These are phyloP conservation scores for Thereuonema tuberculata DNA, from an alignment of 1,140 invertebrate species.

Conservation along the genomic window DNA sequence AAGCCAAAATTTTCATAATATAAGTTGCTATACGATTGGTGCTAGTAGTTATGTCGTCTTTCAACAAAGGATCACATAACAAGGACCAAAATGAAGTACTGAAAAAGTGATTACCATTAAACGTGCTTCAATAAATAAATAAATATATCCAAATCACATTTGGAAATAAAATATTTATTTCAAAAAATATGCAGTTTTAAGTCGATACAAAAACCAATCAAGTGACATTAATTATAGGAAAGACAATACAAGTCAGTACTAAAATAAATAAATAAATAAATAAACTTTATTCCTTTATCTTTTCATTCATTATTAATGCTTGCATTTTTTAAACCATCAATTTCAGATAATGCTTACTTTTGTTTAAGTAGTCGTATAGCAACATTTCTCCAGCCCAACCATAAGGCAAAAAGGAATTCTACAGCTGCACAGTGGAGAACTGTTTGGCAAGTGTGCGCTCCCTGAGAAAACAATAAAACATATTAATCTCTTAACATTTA, in stretches of 20 bases:
- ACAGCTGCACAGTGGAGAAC: neutral
- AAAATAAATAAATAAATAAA: too few species aligned
- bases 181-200: too few species aligned
- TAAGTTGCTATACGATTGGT: neutral
- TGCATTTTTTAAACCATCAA: too few species aligned
- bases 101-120: neutral
- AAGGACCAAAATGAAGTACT: neutral
- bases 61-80: slow-evolving; percentile 3
- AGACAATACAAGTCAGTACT: too few species aligned
- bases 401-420: slow-evolving; percentile 1
- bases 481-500: neutral
- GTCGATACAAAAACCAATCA: too few species aligned
- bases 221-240: too few species aligned
- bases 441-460: neutral
- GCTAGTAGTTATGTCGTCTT: neutral
- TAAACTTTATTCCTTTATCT: too few species aligned
- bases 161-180: too few species aligned
- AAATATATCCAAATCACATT: too few species aligned
- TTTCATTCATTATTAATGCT: too few species aligned
- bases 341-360: slow-evolving; percentile 5
- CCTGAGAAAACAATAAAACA: neutral
- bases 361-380: neutral
- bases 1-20: neutral
- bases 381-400: slow-evolving; percentile 3
- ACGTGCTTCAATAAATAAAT: neutral